A percentile compares a stretch with the other conserved stretches of the same genome.
Evolutionary conservation across 1,140 invertebrate species (phyloP).

Genomic region (Hycleus cichorii): DNA sequence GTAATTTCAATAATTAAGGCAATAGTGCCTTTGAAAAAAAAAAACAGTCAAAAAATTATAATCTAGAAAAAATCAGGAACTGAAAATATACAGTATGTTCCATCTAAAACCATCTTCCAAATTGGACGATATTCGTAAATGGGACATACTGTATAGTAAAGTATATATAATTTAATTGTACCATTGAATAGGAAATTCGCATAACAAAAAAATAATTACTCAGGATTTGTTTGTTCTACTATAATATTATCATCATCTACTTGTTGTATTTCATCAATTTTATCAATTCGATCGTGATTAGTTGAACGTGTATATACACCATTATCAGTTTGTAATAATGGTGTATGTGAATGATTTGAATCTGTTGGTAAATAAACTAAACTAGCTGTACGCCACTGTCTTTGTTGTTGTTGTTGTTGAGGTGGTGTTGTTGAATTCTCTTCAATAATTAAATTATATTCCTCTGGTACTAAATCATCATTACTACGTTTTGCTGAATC

Average conservation of each 20-base stretch:
- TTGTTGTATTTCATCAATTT: neutral
- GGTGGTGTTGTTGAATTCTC: neutral
- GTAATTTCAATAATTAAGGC: neutral
- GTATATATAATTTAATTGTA: constrained; percentile 18
- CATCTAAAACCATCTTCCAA: neutral
- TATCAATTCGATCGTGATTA: constrained; percentile 33
- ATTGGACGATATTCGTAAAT: no score
- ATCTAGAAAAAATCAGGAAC: neutral
- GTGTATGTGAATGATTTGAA: constrained; percentile 20
- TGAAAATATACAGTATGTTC: neutral
- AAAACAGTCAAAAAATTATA: neutral
- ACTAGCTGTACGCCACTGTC: constrained; percentile 16
- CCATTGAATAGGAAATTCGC: constrained; percentile 20
- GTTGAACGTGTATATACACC: constrained; percentile 27
- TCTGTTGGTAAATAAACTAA: constrained; percentile 22
- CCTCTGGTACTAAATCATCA: constrained; percentile 34
- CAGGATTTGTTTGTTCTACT: neutral
- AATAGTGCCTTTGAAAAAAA: neutral
- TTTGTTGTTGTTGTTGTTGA: no score
- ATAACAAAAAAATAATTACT: constrained; percentile 1
- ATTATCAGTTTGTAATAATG: constrained; percentile 25
- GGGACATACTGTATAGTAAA: constrained; percentile 18
- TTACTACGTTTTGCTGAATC: constrained; percentile 58
- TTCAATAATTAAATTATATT: constrained; percentile 8
- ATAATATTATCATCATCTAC: neutral